Base-by-base conservation (phyloP, 2,888 invertebrate species). In the Ennomos quercinarius region DNA sequence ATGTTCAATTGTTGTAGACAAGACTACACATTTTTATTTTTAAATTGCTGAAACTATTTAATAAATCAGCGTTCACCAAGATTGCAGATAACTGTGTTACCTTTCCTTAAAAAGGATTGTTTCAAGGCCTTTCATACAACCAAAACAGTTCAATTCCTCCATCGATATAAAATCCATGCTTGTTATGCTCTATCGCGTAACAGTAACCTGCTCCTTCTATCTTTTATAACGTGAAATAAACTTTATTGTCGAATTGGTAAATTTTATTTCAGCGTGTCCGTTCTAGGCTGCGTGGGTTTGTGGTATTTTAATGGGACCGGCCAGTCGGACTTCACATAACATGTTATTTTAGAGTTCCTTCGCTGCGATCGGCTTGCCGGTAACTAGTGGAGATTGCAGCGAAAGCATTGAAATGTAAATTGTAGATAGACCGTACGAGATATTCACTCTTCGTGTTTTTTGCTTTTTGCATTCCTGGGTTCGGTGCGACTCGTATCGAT, bases 251-350 rank as follows among this genome's bases (percentile, higher is more conserved):
- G 44, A 54, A 13, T 50, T 49, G 54, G 72, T 76, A 83, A 73
- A 71, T 71, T 69, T 58, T 64, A 68, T 74, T 74, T 78, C 72
- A 51, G 71, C 57, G 55, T 67, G 73, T 54, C 54, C 60, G 46
- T 55, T 49, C 58, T 66, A 65, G 67, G 55, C 49, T 71, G 79
- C 81, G 82, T 82, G 76, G 80, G 77, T 54, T 64, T 69, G 64
- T 70, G 84, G 84, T 83, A 85, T 85, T 81, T 84, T 86, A 84
- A 86, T 86, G 76, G 79, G 68, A 63, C 71, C 64, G 73, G 69
- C 76, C 72, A 70, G 78, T 68, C 69, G 64, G 67, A 64, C 55
- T 71, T 68, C 71, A 72, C 71, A 73, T 67, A 74, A 64, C 67
- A 62, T 68, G 67, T 64, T 67, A 64, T 67, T 67, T 67, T 62